Conservation (phyloP, 1,140 invertebrate genomes). For the Parasteatoda tepidariorum region DNA sequence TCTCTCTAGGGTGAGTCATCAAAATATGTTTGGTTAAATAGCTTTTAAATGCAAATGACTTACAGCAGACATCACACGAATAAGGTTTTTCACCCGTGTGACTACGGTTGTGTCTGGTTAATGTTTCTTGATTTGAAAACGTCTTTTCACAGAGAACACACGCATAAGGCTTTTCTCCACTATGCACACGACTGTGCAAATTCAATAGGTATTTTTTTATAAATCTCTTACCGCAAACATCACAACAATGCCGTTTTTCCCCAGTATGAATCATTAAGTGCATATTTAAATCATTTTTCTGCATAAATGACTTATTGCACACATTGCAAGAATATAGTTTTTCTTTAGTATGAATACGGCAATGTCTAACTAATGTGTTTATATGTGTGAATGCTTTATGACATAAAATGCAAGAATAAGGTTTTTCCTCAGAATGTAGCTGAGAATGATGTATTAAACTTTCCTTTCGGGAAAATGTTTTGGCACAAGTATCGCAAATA, state of each 20-base stretch:
- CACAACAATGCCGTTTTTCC: not conserved
- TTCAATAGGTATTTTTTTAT: conserved; percentile 98
- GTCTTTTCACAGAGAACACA: conserved; percentile 21
- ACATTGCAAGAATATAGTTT: not conserved
- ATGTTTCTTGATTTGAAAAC: not conserved
- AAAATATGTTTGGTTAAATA: conserved; percentile 5
- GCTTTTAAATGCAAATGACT: not conserved
- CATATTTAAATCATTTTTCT: not conserved
- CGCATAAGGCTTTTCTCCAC: conserved; percentile 97
- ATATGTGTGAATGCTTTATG: not conserved
- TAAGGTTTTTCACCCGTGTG: conserved; percentile 42
- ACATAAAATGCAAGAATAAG: not conserved
- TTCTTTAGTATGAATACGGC: conserved; percentile 7
- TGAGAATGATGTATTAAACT: no score
- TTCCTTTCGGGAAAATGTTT: no score
- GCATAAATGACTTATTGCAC: not conserved
- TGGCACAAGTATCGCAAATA: no score
- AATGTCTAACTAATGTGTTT: not conserved
- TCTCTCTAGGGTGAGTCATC: conserved; percentile 19
- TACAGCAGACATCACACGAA: conserved; percentile 25
- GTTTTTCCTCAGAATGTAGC: no score
- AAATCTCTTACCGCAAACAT: conserved; percentile 91
- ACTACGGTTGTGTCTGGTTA: not conserved
- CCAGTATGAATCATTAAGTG: conserved; percentile 1
- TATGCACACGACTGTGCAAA: conserved; percentile 96